Conservation (phyloP, 1,140 invertebrate genomes). For the Antheraea pernyi region DNA sequence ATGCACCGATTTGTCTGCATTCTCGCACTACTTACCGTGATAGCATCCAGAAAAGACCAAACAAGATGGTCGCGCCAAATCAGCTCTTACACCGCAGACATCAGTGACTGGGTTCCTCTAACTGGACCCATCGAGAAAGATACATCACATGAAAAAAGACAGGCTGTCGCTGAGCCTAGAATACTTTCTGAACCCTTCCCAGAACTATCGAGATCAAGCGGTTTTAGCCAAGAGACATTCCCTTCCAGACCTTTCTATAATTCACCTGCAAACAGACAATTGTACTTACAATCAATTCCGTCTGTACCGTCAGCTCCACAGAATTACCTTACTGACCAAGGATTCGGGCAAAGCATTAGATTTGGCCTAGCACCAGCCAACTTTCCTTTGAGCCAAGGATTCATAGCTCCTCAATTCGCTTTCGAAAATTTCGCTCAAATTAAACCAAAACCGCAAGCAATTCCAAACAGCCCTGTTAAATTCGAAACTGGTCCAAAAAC, state of each 20-base stretch:
- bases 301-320: slow-evolving; percentile 62
- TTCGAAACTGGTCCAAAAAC: slow-evolving; percentile 48
- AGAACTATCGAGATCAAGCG: slow-evolving; percentile 57
- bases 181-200: slow-evolving; percentile 78
- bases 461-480: slow-evolving; percentile 41
- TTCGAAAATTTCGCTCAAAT: slow-evolving; percentile 50
- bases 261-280: slow-evolving; percentile 54
- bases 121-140: slow-evolving; percentile 43
- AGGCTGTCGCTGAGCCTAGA: slow-evolving; percentile 72
- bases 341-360: slow-evolving; percentile 62
- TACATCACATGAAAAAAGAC: slow-evolving; percentile 53
- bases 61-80: slow-evolving; percentile 77
- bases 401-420: slow-evolving; percentile 52
- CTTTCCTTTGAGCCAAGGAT: slow-evolving; percentile 68
- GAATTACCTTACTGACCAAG: slow-evolving; percentile 62
- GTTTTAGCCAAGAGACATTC: slow-evolving; percentile 61
- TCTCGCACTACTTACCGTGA: slow-evolving; percentile 69
- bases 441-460: slow-evolving; percentile 41
- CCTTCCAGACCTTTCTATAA: slow-evolving; percentile 54
- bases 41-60: slow-evolving; percentile 72
- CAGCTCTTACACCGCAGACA: slow-evolving; percentile 67
- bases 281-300: slow-evolving; percentile 66
- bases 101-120: slow-evolving; percentile 70
- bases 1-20: slow-evolving; percentile 53
- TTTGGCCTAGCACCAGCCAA: slow-evolving; percentile 58